These are phyloP conservation scores for Pomacea maculata DNA, from an alignment of 1,140 invertebrate genomes.

Conservation along the genomic window DNA sequence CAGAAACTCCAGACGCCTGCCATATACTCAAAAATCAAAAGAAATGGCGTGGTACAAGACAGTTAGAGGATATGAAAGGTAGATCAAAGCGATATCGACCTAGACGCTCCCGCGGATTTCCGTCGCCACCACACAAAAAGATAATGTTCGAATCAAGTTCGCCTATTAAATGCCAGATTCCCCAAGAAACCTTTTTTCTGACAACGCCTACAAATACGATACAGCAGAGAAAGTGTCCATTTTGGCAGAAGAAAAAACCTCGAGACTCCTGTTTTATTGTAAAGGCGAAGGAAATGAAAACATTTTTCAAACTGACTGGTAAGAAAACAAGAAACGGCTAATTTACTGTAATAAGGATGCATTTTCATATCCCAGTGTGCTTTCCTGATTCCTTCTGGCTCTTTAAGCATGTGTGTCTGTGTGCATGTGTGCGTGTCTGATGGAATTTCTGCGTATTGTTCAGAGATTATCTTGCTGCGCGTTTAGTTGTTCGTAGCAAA, in stretches of 20 bases:
- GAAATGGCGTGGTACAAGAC: not conserved
- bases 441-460: not conserved
- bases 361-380: not conserved
- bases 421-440: not conserved
- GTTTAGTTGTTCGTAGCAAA: not conserved
- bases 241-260: constrained; percentile 22
- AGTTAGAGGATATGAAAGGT: not conserved
- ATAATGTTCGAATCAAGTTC: constrained; percentile 6
- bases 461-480: not conserved
- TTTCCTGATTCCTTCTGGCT: not conserved
- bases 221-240: not conserved
- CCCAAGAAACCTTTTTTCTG: constrained; percentile 14
- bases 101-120: not conserved
- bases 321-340: not conserved
- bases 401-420: not conserved
- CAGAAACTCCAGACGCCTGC: constrained; percentile 7
- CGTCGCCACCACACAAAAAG: constrained; percentile 17
- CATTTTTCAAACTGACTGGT: constrained; percentile 54
- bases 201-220: constrained; percentile 3
- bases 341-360: constrained; percentile 1
- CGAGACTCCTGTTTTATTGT: constrained; percentile 48
- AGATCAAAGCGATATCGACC: constrained; percentile 5
- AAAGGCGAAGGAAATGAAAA: constrained; percentile 54
- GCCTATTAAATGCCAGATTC: not conserved
- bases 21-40: not conserved